Evolutionary conservation across 2,113 vertebrate species (phyloP).

Genomic region (Pelodiscus sinensis): DNA sequence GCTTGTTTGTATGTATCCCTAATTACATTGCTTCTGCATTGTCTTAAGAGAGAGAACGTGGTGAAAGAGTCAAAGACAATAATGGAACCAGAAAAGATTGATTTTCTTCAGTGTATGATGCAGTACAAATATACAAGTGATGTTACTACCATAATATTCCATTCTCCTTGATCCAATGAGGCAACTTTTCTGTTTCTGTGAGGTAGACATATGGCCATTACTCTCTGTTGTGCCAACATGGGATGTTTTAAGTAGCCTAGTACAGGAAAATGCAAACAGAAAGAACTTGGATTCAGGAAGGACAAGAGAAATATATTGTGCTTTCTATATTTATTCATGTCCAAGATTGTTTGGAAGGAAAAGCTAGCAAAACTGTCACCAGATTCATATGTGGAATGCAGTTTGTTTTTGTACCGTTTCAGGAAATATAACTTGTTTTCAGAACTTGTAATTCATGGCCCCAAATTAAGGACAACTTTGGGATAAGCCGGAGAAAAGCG

Average conservation of each 20-base stretch:
- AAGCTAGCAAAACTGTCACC: not conserved
- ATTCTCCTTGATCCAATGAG: not conserved
- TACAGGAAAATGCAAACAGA: not conserved
- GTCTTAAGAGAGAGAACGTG: constrained; percentile 18
- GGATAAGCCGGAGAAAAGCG: too few relatives aligned
- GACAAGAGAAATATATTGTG: not conserved
- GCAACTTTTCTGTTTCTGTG: not conserved
- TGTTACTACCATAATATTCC: not conserved
- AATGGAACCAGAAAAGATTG: constrained; percentile 32
- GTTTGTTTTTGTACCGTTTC: not conserved
- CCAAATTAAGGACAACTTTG: not conserved
- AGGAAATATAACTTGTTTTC: not conserved
- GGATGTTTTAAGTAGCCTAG: not conserved
- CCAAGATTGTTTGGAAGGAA: not conserved
- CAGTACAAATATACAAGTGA: constrained; percentile 36
- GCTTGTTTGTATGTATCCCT: not conserved
- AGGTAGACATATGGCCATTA: not conserved
- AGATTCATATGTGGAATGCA: not conserved
- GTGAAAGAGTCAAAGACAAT: constrained; percentile 23
- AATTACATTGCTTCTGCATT: constrained; percentile 10
- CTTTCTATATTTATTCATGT: not conserved
- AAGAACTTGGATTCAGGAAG: not conserved
- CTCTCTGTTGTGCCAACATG: not conserved
- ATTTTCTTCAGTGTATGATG: constrained; percentile 16
- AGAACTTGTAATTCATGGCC: not conserved